These are phyloP conservation scores for Pituophis catenifer DNA, from an alignment of 2,113 vertebrate genomes.

Conservation along the genomic window DNA sequence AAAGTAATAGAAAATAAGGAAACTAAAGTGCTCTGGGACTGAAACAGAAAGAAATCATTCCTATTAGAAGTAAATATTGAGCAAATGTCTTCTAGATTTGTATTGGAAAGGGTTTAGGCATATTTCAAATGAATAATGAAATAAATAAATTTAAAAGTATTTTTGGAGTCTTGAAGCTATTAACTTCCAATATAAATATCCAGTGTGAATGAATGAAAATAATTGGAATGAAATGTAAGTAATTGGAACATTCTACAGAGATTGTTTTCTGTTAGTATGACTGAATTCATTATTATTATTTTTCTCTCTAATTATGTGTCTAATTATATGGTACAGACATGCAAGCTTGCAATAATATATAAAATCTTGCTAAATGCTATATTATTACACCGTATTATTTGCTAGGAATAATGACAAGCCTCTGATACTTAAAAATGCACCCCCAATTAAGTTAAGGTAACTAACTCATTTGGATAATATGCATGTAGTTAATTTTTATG, in stretches of 20 bases:
- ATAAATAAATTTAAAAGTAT: neutral
- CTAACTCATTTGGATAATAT: conserved; percentile 8
- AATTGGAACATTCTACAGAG: neutral
- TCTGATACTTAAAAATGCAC: neutral
- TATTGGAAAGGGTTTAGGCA: neutral
- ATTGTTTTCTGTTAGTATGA: neutral
- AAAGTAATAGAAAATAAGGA: neutral
- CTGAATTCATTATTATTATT: conserved; percentile 6
- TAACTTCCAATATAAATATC: neutral
- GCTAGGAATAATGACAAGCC: neutral
- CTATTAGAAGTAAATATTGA: neutral
- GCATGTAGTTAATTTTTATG: conserved; percentile 12
- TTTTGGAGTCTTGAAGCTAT: neutral
- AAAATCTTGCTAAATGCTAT: conserved; percentile 5
- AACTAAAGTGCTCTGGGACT: neutral
- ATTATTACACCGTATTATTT: neutral
- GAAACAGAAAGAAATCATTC: neutral
- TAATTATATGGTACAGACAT: conserved; percentile 12
- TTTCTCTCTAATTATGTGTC: neutral
- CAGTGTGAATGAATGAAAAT: neutral
- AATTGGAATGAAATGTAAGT: neutral
- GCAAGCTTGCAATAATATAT: neutral
- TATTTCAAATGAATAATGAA: neutral
- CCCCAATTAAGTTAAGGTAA: neutral
- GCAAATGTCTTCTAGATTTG: neutral